These are phyloP conservation scores for Orthonychiurus folsomi DNA, from an alignment of 2,888 invertebrate species.

Conservation along the genomic window DNA sequence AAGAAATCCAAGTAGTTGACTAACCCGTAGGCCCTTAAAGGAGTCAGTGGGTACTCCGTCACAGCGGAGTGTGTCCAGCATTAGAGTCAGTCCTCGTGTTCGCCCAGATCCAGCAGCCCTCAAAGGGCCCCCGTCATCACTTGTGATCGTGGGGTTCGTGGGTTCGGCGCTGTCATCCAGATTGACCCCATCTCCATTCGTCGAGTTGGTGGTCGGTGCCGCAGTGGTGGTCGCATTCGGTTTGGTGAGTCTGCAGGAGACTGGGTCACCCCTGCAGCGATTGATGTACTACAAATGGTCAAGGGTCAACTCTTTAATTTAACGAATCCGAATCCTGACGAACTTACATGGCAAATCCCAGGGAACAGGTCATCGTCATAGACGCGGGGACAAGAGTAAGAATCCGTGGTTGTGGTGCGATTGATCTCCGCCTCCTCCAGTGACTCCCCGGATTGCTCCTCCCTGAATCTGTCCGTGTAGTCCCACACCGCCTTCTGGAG, in stretches of 20 bases:
- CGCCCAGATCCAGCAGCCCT: slow-evolving; percentile 37
- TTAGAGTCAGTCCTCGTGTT: slow-evolving; percentile 36
- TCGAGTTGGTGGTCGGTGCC: no score
- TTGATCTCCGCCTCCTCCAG: slow-evolving; percentile 15
- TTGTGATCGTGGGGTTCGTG: no score
- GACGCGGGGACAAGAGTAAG: slow-evolving; percentile 28
- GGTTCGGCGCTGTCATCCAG: not conserved
- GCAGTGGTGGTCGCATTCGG: slow-evolving; percentile 5
- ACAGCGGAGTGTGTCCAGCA: slow-evolving; percentile 35
- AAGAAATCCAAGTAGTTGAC: not conserved
- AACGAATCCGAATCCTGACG: no score
- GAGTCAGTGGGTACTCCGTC: slow-evolving; percentile 25
- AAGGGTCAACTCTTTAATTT: no score
- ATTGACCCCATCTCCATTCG: no score
- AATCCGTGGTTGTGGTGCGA: slow-evolving; percentile 23
- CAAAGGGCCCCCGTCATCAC: slow-evolving; percentile 15
- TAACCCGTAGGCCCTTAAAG: slow-evolving; percentile 25
- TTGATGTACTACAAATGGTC: no score
- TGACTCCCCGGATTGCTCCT: slow-evolving; percentile 14
- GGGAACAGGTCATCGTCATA: slow-evolving; percentile 35
- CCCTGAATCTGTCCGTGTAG: slow-evolving; percentile 22
- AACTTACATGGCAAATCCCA: slow-evolving; percentile 31
- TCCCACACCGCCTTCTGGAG: slow-evolving; percentile 39
- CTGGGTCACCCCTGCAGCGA: slow-evolving; percentile 30
- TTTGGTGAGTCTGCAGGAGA: slow-evolving; percentile 18